These are phyloP conservation scores for Ophonus ardosiacus DNA, from an alignment of 2,888 invertebrate genomes.

Conservation along the genomic window DNA sequence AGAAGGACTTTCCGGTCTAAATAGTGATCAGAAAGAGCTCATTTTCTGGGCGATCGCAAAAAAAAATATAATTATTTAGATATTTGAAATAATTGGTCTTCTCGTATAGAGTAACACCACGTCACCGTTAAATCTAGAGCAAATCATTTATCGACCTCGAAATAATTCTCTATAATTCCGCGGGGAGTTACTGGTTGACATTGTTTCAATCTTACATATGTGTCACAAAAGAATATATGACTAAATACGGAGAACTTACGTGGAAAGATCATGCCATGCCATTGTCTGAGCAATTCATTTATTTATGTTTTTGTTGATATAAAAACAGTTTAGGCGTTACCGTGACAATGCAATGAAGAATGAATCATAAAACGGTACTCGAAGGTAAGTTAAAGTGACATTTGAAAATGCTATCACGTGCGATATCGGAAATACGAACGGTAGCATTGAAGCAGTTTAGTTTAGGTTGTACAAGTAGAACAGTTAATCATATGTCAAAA, in stretches of 20 bases:
- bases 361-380: background rate
- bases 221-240: background rate
- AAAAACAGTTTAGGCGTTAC: background rate
- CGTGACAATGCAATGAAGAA: background rate
- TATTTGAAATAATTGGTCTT: background rate
- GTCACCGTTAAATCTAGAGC: slow-evolving; percentile 44
- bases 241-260: no score
- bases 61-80: no score
- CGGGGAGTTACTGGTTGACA: slow-evolving; percentile 2
- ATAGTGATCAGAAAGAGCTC: no score
- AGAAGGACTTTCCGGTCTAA: no score
- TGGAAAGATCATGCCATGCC: no score
- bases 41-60: no score
- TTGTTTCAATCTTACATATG: background rate
- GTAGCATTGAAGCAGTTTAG: no score
- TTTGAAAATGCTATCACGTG: no score
- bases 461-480: no score
- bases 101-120: slow-evolving; percentile 23
- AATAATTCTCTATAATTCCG: background rate
- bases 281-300: background rate
- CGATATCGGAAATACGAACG: no score
- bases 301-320: background rate
- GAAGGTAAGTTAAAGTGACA: background rate
- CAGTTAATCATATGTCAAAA: no score
- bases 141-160: slow-evolving; percentile 45